Evolutionary conservation across 2,797 vertebrate species (phyloP), one percentile per base, ranked within the genome.

Genomic region (Champsocephalus gunnari): DNA sequence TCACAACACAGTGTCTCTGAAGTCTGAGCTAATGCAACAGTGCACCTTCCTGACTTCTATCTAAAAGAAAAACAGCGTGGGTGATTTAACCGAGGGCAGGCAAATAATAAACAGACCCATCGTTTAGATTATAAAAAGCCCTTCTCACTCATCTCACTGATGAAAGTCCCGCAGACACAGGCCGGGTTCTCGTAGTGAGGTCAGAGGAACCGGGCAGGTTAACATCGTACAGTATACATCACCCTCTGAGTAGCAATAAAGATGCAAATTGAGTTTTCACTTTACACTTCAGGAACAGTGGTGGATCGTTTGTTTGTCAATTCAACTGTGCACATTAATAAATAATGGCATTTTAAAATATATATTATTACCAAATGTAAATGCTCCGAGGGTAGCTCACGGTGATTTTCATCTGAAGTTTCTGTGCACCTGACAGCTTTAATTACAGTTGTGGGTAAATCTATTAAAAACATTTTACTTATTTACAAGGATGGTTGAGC

Each of bases 261-360:
- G 45, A 88, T 87, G 87, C 77, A 80, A 82, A 89, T 77, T 28
- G 47, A 71, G 16, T 72, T 84, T 75, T 85, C 28, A 11, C 45
- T 77, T 66, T 14, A 66, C 50, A 61, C 43, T 56, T 80, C 68
- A 66, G 73, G 28, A 54, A 10, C 41, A 28, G 12, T 63, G 12
- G 43, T 65, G 24, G 49, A 19, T 3, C 43, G 21, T 61, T 70
- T 73, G 43, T 71, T 54, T 73, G 56, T 75, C 74, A 49, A 79
- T 65, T 71, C 8, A 48, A 5, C 47, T 21, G n/a, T 65, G 3
- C 53, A 50, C 47, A 62, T 45, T 56, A 62, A 43, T 43, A 61
- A 48, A 61, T 57, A 14, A 24, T 58, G 53, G 62, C 45, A 54
- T 56, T 63, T 73, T n/a, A 61, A 58, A 79, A 66, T 38, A 57